These are phyloP conservation scores for Nemopilema nomurai DNA, from an alignment of 30 jellyfish, hydroid and myxozoan genomes.

Conservation along the genomic window DNA sequence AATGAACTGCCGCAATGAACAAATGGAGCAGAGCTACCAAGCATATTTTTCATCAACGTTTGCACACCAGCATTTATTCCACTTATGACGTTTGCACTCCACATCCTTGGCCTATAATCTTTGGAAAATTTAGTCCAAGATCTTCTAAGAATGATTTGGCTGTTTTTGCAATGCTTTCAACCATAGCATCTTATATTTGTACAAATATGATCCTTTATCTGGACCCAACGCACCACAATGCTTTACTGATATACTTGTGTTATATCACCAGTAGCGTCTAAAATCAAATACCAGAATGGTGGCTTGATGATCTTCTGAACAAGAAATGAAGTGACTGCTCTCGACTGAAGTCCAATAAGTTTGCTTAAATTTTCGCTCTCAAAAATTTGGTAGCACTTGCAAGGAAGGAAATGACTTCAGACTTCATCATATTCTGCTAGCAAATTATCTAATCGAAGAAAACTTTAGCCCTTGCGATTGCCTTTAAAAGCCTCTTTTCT, in stretches of 20 bases:
- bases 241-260: slow-evolving; percentile 28
- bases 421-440: slow-evolving; percentile 51
- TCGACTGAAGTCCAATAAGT: slow-evolving; percentile 31
- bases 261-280: slow-evolving; percentile 34
- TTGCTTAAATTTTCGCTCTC: slow-evolving; percentile 42
- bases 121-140: slow-evolving; percentile 27
- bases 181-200: slow-evolving; percentile 12
- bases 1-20: slow-evolving; percentile 36
- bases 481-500: slow-evolving; percentile 27
- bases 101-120: slow-evolving; percentile 38
- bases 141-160: slow-evolving; percentile 47
- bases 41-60: slow-evolving; percentile 25
- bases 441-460: slow-evolving; percentile 48
- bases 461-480: slow-evolving; percentile 49
- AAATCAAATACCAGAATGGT: slow-evolving; percentile 22
- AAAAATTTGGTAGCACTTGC: slow-evolving; percentile 28
- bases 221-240: slow-evolving; percentile 32
- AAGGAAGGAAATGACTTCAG: slow-evolving; percentile 45
- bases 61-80: slow-evolving; percentile 49
- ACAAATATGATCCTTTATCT: slow-evolving; percentile 24
- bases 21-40: slow-evolving; percentile 35
- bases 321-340: slow-evolving; percentile 28
- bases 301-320: slow-evolving; percentile 14
- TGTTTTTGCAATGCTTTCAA: slow-evolving; percentile 27
- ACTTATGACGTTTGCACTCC: slow-evolving; percentile 49